These are phyloP conservation scores for Prolemur simus DNA, from an alignment of 2,113 vertebrate genomes.

Conservation along the genomic window DNA sequence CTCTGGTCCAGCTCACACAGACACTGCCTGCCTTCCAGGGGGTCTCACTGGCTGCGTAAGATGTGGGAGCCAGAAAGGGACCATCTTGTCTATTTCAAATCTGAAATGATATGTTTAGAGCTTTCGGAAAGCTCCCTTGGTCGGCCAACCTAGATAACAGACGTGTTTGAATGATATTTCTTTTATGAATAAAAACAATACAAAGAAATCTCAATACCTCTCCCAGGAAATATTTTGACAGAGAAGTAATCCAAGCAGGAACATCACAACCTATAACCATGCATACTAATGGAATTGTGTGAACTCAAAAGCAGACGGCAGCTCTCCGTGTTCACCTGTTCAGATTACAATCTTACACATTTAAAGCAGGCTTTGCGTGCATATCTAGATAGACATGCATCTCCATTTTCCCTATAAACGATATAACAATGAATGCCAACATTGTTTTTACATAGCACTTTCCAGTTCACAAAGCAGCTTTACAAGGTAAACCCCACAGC, in stretches of 20 bases:
- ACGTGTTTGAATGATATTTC: background rate
- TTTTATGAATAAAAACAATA: background rate
- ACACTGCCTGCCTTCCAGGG: background rate
- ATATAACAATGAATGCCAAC: background rate
- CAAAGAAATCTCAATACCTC: background rate
- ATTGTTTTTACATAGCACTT: background rate
- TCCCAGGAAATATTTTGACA: background rate
- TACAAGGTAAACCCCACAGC: background rate
- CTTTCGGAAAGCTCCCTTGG: background rate
- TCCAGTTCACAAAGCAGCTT: constrained; percentile 10
- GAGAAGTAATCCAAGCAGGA: background rate
- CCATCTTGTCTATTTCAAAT: background rate
- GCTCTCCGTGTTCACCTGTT: background rate
- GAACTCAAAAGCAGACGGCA: background rate
- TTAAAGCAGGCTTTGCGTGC: background rate
- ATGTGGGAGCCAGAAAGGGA: background rate
- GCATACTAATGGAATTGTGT: background rate
- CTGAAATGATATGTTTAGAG: background rate
- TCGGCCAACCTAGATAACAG: background rate
- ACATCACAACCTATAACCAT: background rate
- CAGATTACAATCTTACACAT: background rate
- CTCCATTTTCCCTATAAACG: background rate
- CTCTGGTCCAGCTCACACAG: background rate
- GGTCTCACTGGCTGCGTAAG: background rate
- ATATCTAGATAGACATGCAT: background rate